These are phyloP conservation scores for Mythimna impura DNA, from an alignment of 2,888 invertebrate genomes.

Conservation along the genomic window DNA sequence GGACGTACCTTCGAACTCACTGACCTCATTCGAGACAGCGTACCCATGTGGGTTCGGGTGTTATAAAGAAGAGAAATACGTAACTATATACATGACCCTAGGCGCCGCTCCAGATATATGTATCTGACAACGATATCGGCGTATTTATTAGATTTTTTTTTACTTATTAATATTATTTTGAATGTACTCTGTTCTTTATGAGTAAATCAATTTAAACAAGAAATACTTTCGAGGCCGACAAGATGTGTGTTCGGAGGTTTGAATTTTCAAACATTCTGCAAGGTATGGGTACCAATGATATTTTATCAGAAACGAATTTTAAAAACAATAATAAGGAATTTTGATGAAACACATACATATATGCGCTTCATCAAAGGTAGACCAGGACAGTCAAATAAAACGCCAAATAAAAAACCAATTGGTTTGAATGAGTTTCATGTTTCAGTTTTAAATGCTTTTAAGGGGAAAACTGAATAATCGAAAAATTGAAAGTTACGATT, in stretches of 20 bases:
- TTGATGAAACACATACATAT: too few relatives aligned
- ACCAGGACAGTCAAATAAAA: background rate
- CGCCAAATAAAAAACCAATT: background rate
- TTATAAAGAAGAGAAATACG: slow-evolving; percentile 55
- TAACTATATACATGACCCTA: slow-evolving; percentile 36
- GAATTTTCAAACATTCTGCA: background rate
- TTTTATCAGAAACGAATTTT: background rate
- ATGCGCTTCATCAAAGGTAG: background rate
- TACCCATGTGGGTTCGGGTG: slow-evolving; percentile 51
- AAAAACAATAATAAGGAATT: too few relatives aligned
- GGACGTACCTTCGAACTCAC: slow-evolving; percentile 41
- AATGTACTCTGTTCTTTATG: background rate
- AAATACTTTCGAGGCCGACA: background rate
- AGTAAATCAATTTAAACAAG: background rate
- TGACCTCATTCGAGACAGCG: slow-evolving; percentile 62
- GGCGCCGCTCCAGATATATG: slow-evolving; percentile 24
- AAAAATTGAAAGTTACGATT: too few relatives aligned
- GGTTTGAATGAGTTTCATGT: background rate
- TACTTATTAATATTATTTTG: background rate
- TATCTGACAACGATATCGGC: slow-evolving; percentile 24
- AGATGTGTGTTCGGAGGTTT: background rate
- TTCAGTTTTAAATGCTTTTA: background rate
- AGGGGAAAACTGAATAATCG: background rate
- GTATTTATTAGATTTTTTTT: too few relatives aligned
- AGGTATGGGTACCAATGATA: background rate